Evolutionary conservation across 2,113 vertebrate species (phyloP).

Genomic region (Aix galericulata): DNA sequence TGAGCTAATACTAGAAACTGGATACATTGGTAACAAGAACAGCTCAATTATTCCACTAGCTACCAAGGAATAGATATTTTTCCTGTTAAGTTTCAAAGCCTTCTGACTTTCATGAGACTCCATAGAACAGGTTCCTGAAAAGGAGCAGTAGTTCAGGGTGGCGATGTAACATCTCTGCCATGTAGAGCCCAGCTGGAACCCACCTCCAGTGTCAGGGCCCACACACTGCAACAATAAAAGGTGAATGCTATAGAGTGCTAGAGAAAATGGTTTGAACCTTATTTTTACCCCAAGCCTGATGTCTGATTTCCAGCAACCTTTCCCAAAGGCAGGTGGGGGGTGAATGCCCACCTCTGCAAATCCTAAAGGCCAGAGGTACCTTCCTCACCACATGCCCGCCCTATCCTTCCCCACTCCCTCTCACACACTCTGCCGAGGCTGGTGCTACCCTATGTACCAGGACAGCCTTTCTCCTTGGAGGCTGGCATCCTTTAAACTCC

Average conservation of each 20-base stretch:
- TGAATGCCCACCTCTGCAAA: background rate
- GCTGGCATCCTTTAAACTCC: background rate
- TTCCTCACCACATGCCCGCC: background rate
- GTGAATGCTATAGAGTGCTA: background rate
- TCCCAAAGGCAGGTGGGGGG: too few species aligned
- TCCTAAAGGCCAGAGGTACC: accelerated
- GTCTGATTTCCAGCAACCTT: background rate
- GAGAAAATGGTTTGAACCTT: background rate
- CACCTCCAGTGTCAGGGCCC: background rate
- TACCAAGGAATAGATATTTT: background rate
- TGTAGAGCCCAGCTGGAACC: too few species aligned
- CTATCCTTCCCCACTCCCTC: background rate
- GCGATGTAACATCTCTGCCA: background rate
- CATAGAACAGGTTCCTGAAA: background rate
- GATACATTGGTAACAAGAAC: background rate
- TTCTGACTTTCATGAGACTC: background rate
- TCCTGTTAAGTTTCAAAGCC: background rate
- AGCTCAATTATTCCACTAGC: background rate
- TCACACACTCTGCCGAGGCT: background rate
- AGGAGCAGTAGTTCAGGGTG: background rate
- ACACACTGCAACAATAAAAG: background rate
- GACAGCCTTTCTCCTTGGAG: background rate
- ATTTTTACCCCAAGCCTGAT: background rate
- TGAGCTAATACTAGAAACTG: background rate
- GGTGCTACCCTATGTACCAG: background rate